Conservation (phyloP, 2,113 vertebrate species). For the Ptychochromis oligacanthus region DNA sequence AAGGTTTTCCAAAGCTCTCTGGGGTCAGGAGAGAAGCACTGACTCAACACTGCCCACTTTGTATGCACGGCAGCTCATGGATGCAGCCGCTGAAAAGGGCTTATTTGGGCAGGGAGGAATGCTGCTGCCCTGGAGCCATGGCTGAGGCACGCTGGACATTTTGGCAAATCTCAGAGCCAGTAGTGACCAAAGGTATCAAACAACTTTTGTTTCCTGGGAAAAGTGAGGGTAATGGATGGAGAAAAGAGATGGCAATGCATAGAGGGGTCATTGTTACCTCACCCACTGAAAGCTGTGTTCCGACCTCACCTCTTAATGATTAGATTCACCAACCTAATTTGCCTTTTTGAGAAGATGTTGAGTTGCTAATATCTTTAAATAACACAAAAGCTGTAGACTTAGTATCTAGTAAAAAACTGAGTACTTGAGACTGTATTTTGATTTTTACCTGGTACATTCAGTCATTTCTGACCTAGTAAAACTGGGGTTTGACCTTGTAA, state of each 20-base stretch:
- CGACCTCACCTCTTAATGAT: neutral
- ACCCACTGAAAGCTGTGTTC: conserved; percentile 4
- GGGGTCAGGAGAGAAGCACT: conserved; percentile 57
- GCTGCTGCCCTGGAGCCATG: conserved; percentile 20
- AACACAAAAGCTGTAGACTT: neutral
- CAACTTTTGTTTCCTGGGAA: conserved; percentile 31
- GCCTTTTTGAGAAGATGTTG: neutral
- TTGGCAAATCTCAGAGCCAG: conserved; percentile 40
- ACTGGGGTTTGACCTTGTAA: neutral
- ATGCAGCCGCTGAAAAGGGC: conserved; percentile 62
- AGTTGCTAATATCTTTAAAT: neutral
- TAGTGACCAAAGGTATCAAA: conserved; percentile 34
- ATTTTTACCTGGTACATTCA: neutral
- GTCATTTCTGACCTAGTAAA: neutral
- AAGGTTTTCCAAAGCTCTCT: conserved; percentile 68
- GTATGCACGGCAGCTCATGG: conserved; percentile 61
- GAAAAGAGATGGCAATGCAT: conserved; percentile 23
- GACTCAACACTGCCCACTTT: conserved; percentile 76
- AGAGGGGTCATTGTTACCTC: conserved; percentile 19
- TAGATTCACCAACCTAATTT: neutral
- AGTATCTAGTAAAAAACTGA: neutral
- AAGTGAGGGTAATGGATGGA: neutral
- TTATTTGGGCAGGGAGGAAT: conserved; percentile 36
- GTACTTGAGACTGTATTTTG: accelerated
- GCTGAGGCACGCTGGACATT: conserved; percentile 28